Percentiles rank a stretch among this genome's conserved stretches.
Conservation (phyloP, 2,888 invertebrate genomes). For the Apamea sordens region DNA sequence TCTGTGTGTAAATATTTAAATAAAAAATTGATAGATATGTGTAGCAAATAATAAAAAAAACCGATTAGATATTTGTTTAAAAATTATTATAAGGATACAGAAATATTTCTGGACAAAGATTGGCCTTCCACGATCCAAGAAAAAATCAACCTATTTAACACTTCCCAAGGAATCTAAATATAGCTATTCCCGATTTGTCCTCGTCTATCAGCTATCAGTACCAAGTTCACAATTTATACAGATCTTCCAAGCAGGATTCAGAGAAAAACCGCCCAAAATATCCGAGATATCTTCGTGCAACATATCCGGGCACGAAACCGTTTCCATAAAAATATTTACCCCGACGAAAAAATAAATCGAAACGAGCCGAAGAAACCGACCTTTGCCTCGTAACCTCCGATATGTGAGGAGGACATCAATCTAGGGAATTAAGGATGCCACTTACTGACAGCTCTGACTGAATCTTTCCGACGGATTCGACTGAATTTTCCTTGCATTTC, state of each 20-base stretch:
- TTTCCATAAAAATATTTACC: constrained; percentile 58
- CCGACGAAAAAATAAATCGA: constrained; percentile 47
- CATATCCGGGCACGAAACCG: constrained; percentile 33
- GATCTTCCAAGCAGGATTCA: constrained; percentile 9
- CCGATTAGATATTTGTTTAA: neutral
- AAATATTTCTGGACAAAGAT: neutral
- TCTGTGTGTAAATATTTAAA: too few species aligned
- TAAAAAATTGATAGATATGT: too few species aligned
- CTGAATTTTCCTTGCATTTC: neutral
- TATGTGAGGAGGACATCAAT: constrained; percentile 44
- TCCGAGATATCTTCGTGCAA: constrained; percentile 17
- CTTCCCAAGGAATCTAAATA: neutral
- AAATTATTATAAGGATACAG: neutral
- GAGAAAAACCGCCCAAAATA: constrained; percentile 1
- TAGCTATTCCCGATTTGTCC: neutral
- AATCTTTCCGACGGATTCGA: constrained; percentile 11
- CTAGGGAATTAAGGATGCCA: constrained; percentile 44
- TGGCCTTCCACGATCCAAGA: neutral
- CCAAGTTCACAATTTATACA: constrained; percentile 22
- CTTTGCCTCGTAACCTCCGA: constrained; percentile 33
- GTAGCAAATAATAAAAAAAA: too few species aligned
- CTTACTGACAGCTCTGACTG: constrained; percentile 1
- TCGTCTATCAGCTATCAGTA: neutral
- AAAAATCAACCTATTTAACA: neutral
- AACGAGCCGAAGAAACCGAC: constrained; percentile 33